Conservation (phyloP, 53 echinoderm and acorn worm genomes). For the Paracentrotus lividus region DNA sequence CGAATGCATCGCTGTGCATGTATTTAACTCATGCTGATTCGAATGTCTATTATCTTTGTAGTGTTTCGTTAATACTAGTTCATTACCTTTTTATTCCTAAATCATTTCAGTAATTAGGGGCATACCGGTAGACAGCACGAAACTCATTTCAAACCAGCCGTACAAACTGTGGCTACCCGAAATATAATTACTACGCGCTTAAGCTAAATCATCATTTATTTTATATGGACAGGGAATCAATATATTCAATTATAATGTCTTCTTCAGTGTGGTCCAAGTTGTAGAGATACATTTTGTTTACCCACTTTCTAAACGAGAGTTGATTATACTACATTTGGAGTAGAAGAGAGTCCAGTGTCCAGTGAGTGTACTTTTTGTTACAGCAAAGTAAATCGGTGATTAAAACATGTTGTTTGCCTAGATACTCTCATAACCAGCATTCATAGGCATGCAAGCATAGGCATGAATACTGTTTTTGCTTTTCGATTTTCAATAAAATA, state of each 20-base stretch:
- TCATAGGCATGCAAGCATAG: not conserved
- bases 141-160: not conserved
- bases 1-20: too few species aligned
- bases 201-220: not conserved
- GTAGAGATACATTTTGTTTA: not conserved
- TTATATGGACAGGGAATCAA: conserved; percentile 4
- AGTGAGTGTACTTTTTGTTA: conserved; percentile 20
- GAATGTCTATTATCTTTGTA: too few species aligned
- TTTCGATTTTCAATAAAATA: not conserved
- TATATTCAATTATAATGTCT: not conserved
- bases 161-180: not conserved
- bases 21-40: too few species aligned
- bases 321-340: not conserved
- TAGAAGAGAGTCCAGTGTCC: not conserved
- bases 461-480: not conserved
- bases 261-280: not conserved
- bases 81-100: not conserved
- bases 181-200: conserved; percentile 7
- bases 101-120: not conserved
- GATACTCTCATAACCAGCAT: not conserved
- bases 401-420: not conserved
- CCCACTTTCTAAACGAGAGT: not conserved
- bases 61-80: too few species aligned
- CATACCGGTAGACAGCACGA: conserved; percentile 4
- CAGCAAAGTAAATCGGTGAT: not conserved